A percentile compares a stretch with the other conserved stretches of the same genome.
Conservation (phyloP, 2,113 vertebrate genomes). For the Bubo blakistoni region DNA sequence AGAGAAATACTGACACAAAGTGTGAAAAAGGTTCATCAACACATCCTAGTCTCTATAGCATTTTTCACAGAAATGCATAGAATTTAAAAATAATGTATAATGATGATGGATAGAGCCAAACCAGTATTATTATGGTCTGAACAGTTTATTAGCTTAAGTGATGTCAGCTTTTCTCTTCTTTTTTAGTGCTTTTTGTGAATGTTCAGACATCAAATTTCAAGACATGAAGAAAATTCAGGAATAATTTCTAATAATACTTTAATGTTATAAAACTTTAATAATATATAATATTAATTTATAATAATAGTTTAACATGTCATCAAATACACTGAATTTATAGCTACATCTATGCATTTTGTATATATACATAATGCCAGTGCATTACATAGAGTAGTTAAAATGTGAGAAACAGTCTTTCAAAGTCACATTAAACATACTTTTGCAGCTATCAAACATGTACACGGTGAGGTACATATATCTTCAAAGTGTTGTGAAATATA, state of each 20-base stretch:
- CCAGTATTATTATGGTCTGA: neutral
- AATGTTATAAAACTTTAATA: neutral
- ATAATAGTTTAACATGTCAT: neutral
- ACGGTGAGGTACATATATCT: neutral
- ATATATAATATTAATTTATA: neutral
- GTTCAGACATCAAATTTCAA: neutral
- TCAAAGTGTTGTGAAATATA: neutral
- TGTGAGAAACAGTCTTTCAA: neutral
- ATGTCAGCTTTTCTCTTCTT: neutral
- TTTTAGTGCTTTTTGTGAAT: neutral
- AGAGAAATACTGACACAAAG: neutral
- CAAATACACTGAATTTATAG: neutral
- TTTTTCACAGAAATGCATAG: neutral
- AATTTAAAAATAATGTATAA: neutral
- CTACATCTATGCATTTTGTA: neutral
- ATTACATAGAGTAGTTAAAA: neutral
- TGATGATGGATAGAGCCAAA: neutral
- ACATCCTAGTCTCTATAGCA: neutral
- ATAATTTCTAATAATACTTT: neutral
- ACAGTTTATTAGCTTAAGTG: accelerated
- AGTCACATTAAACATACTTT: neutral
- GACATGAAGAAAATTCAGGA: neutral
- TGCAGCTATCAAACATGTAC: neutral
- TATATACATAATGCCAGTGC: neutral
- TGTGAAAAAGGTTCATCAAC: neutral